A percentile compares a stretch with the other conserved stretches of the same genome.
Evolutionary conservation across 2,797 vertebrate genomes (phyloP).

Genomic region (Trachops cirrhosus): DNA sequence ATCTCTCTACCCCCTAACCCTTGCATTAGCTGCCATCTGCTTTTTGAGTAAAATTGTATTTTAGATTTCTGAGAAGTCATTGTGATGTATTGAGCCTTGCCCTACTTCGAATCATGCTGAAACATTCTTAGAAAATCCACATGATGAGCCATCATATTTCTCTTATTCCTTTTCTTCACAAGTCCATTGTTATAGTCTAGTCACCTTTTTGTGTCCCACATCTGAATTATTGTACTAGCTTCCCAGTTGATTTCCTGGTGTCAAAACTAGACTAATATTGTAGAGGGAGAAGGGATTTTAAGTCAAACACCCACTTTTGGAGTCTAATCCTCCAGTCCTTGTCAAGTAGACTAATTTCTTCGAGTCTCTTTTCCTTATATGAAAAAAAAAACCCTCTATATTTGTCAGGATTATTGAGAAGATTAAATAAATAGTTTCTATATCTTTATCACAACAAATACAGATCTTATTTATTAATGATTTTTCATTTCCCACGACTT

Average conservation of each 20-base stretch:
- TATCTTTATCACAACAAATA: background rate
- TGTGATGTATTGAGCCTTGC: background rate
- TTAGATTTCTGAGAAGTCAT: background rate
- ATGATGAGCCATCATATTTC: background rate
- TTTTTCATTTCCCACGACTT: background rate
- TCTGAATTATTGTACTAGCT: background rate
- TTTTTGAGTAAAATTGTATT: background rate
- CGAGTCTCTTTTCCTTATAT: background rate
- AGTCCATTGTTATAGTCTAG: background rate
- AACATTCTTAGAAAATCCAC: background rate
- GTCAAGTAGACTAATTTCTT: background rate
- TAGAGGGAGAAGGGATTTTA: background rate
- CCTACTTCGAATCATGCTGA: background rate
- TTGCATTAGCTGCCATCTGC: background rate
- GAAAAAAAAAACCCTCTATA: background rate
- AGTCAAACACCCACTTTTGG: background rate
- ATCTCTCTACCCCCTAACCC: background rate
- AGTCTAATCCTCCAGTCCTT: background rate
- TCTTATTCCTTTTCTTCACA: background rate
- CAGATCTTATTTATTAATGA: background rate
- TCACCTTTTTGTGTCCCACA: background rate
- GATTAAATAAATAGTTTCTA: background rate
- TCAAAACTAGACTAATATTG: background rate
- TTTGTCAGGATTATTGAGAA: background rate
- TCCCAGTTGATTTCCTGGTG: background rate